Evolutionary conservation across 2,888 invertebrate genomes (phyloP).

Genomic region (Rambutsinella grinnellia): DNA sequence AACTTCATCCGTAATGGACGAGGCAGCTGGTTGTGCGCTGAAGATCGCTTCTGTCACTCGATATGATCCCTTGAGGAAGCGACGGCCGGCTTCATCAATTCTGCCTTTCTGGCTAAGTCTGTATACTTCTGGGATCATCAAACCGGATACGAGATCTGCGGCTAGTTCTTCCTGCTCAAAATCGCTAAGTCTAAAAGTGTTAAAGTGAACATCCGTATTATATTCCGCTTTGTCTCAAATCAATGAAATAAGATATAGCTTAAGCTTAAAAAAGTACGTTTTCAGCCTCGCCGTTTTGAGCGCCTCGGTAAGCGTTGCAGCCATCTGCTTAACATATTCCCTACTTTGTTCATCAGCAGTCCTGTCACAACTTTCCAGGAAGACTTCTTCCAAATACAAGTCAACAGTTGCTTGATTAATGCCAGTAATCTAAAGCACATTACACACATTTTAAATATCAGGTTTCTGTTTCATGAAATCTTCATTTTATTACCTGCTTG

Average conservation of each 20-base stretch:
- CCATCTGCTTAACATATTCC: constrained; percentile 72
- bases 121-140: constrained; percentile 70
- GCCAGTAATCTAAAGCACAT: constrained; percentile 71
- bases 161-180: constrained; percentile 70
- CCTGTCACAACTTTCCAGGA: constrained; percentile 75
- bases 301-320: constrained; percentile 74
- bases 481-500: constrained; percentile 73
- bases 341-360: constrained; percentile 74
- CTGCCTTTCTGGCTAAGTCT: constrained; percentile 49
- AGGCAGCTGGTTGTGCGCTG: constrained; percentile 53
- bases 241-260: no score
- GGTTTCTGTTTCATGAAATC: not conserved
- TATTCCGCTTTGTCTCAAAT: no score
- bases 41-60: constrained; percentile 59
- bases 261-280: no score
- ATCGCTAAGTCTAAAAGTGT: constrained; percentile 55
- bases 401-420: constrained; percentile 76
- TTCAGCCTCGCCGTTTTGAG: no score
- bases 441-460: not conserved
- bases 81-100: constrained; percentile 46
- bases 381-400: constrained; percentile 76
- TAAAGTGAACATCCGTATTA: no score
- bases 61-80: constrained; percentile 57
- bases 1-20: constrained; percentile 38
- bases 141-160: constrained; percentile 70